Conservation (phyloP, 2,113 vertebrate species). For the Rostratula benghalensis region DNA sequence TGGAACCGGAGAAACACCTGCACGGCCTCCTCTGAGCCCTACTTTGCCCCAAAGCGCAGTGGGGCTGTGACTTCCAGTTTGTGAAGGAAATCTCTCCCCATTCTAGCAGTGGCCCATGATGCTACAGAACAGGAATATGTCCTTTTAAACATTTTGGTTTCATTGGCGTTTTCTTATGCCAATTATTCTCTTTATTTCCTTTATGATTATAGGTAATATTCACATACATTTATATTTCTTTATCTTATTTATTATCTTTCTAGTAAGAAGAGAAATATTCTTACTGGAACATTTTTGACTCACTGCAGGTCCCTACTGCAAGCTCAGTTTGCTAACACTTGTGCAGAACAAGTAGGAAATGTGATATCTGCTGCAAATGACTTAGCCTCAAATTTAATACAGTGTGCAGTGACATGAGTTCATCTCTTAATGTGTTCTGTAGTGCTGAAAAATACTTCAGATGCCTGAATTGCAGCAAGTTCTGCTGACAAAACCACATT, state of each 20-base stretch:
- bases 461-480: background rate
- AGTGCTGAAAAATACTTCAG: background rate
- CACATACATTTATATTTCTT: no score
- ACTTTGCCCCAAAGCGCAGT: background rate
- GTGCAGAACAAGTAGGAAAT: background rate
- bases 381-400: background rate
- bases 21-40: background rate
- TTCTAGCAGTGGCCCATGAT: background rate
- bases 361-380: background rate
- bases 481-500: background rate
- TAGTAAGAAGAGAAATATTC: no score
- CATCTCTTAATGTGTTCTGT: background rate
- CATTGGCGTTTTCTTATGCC: no score
- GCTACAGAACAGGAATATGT: background rate
- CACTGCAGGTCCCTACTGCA: background rate
- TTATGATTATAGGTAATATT: no score
- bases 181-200: no score
- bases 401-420: background rate
- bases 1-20: background rate
- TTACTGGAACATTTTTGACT: background rate
- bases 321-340: background rate
- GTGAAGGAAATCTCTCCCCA: background rate
- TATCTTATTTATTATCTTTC: no score
- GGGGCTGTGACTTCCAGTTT: rapidly evolving
- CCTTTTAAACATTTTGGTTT: background rate